Percentiles rank a stretch among this genome's conserved stretches.
phyloP scores from a whole-genome alignment of 2,797 vertebrate genomes.

The Thamnophis elegans region DNA sequence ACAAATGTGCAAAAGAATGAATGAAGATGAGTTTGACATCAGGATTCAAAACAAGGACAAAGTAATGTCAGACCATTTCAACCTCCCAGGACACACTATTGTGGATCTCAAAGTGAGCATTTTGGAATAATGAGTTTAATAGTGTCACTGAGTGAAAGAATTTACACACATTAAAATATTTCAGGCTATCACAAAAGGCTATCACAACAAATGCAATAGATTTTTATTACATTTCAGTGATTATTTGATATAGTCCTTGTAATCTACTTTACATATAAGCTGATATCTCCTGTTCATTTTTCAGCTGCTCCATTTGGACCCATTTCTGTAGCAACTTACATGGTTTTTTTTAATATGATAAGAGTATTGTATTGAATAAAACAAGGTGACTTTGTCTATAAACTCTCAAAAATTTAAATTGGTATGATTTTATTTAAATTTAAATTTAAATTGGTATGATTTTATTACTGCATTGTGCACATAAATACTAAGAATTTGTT shows the following conservation, averaged over 20 bases:
- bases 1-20: background rate
- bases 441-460: background rate
- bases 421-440: background rate
- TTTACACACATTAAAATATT: background rate
- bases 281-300: background rate
- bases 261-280: background rate
- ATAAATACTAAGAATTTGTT: constrained; percentile 20
- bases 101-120: background rate
- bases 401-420: constrained; percentile 1
- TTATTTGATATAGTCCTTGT: background rate
- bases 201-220: background rate
- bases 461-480: constrained; percentile 18
- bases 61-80: background rate
- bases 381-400: background rate
- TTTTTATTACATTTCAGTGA: background rate
- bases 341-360: background rate
- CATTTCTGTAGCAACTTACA: background rate
- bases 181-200: background rate
- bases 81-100: background rate
- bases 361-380: background rate
- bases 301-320: background rate
- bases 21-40: background rate
- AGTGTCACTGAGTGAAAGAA: background rate
- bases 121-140: background rate
- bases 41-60: background rate